phyloP scores from a whole-genome alignment of 64 coral and sea anemone genomes.

The Porites lutea region DNA sequence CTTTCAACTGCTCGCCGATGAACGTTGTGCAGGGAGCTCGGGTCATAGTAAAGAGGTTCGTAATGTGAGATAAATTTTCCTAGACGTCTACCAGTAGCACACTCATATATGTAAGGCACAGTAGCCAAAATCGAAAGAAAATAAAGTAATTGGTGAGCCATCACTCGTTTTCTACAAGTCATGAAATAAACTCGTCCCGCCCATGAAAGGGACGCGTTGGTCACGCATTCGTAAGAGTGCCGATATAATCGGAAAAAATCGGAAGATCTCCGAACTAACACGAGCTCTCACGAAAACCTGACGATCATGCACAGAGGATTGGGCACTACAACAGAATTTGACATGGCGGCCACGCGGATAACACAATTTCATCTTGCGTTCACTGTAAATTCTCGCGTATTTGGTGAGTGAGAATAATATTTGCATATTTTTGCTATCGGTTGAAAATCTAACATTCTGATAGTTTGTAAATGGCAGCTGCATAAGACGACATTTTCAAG shows the following conservation, averaged over 20 bases:
- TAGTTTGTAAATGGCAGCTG: slow-evolving; percentile 9
- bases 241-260: neutral
- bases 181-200: slow-evolving; percentile 1
- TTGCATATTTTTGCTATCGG: neutral
- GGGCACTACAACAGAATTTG: neutral
- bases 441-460: neutral
- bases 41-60: slow-evolving; percentile 78
- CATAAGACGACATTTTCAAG: neutral
- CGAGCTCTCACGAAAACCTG: neutral
- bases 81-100: slow-evolving; percentile 18
- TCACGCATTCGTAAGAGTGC: slow-evolving; percentile 7
- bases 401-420: slow-evolving; percentile 5
- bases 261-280: neutral
- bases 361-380: neutral
- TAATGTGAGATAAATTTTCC: slow-evolving; percentile 79
- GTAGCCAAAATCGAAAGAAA: slow-evolving; percentile 48
- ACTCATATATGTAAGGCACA: slow-evolving; percentile 32
- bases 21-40: slow-evolving; percentile 23
- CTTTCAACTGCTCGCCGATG: slow-evolving; percentile 70
- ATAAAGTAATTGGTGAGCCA: slow-evolving; percentile 46
- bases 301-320: neutral
- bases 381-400: neutral
- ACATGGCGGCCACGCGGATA: slow-evolving; percentile 20
- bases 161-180: neutral
- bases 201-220: slow-evolving; percentile 30